These are phyloP conservation scores for Turritopsis dohrnii DNA, from an alignment of 30 jellyfish, hydroid and myxozoan genomes.

Conservation along the genomic window DNA sequence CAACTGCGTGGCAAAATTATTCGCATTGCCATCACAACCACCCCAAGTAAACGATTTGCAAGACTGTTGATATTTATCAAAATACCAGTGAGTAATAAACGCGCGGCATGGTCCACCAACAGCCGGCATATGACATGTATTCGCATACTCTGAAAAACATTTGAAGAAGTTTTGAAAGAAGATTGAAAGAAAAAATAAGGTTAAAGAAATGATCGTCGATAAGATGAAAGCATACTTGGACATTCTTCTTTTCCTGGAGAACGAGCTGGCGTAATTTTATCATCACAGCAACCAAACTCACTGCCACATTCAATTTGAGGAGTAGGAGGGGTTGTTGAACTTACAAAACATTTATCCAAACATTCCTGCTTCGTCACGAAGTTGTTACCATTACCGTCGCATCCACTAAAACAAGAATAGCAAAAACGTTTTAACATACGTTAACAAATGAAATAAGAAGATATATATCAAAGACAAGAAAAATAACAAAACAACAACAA, in stretches of 20 bases:
- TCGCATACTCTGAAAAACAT: slow-evolving; percentile 44
- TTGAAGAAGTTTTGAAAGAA: neutral
- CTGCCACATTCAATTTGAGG: neutral
- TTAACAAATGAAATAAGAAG: too few relatives aligned
- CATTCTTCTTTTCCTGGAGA: slow-evolving; percentile 75
- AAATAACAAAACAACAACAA: too few relatives aligned
- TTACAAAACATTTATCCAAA: neutral
- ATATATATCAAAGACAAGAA: too few relatives aligned
- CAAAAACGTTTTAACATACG: too few relatives aligned
- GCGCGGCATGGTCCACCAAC: slow-evolving; percentile 83
- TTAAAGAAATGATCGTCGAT: neutral
- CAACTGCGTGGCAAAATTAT: slow-evolving; percentile 47
- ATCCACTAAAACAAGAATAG: slow-evolving; percentile 55
- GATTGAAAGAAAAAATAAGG: neutral
- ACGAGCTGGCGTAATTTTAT: slow-evolving; percentile 79
- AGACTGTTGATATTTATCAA: slow-evolving; percentile 42
- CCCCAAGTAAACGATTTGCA: slow-evolving; percentile 89
- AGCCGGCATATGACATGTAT: slow-evolving; percentile 76
- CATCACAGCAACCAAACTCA: slow-evolving; percentile 79
- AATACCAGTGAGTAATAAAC: slow-evolving; percentile 69
- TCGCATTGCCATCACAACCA: slow-evolving; percentile 83
- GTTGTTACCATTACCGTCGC: slow-evolving; percentile 77
- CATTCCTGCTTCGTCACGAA: slow-evolving; percentile 38
- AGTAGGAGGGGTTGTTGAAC: neutral
- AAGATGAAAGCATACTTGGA: slow-evolving; percentile 58